Evolutionary conservation across 1,140 invertebrate genomes (phyloP).

Genomic region (Monomorium pharaonis): DNA sequence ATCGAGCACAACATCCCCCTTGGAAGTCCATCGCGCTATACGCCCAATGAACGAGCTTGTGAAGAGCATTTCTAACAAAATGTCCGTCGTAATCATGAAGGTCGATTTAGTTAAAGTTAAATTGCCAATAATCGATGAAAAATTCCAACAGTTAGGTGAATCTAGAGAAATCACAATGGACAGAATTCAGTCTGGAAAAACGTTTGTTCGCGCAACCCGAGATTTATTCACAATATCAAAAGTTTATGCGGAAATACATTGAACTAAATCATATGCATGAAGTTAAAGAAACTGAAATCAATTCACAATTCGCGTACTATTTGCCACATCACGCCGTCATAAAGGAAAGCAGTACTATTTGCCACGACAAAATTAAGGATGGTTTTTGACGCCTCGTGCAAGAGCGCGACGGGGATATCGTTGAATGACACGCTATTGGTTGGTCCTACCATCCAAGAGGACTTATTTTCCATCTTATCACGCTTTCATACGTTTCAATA

Average conservation of each 20-base stretch:
- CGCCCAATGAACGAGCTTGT: neutral
- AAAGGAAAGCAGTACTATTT: neutral
- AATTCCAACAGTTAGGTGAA: neutral
- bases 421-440: neutral
- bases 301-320: neutral
- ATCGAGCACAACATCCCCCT: neutral
- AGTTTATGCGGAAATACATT: conserved; percentile 1
- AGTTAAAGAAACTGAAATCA: neutral
- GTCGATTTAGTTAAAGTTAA: neutral
- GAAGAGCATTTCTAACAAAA: neutral
- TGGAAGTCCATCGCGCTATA: neutral
- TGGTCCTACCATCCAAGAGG: conserved; percentile 22
- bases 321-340: conserved; percentile 1
- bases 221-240: neutral
- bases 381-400: neutral
- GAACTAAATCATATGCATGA: neutral
- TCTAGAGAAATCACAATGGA: neutral
- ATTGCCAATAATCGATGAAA: neutral
- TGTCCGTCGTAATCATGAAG: neutral
- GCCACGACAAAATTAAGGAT: neutral
- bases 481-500: conserved; percentile 32
- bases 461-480: conserved; percentile 41
- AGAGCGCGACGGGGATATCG: neutral
- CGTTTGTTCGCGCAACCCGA: neutral
- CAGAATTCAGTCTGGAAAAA: neutral